Base-by-base conservation (phyloP, 2,113 vertebrate genomes). In the Onychorhynchus coronatus region DNA sequence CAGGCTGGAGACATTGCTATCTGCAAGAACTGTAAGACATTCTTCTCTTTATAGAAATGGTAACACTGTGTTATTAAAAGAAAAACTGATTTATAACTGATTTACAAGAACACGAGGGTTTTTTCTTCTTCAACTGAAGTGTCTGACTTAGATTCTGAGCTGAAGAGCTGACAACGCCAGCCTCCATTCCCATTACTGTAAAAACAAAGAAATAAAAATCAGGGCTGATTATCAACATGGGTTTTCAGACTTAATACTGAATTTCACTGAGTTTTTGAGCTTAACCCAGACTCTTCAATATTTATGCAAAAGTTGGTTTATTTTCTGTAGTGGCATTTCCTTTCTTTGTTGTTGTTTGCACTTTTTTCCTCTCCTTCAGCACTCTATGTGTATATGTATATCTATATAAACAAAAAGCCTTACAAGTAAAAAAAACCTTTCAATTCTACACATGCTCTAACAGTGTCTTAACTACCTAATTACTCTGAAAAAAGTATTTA, bases 391-490 rank as follows among this genome's bases (percentile, higher is more conserved):
- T 42, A 1, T 13, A 2, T 14, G 27, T 4, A 28, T 3, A 21
- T 7, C 9, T 8, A 14, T 11, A n/a, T 3, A 15, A 5, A 14
- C 11, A 46, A 5, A 56, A 2, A 91, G 19, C 21, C 37, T 71
- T 73, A n/a, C 3, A 73, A 56, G 11, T 22, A 31, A 77, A 93
- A 80, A 80, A 88, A 85, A 1, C 9, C 4, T 68, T 85, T 30
- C 62, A 86, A 89, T 91, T 95, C 74, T 56, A 58, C 47, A 75
- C 30, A 30, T 2, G 7, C 22, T 89, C 81, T 93, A 86, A 71
- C 65, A 73, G 13, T 42, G 14, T 35, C 30, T 72, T 23, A 90
- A 96, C 56, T 65, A 72, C 41, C 67, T 67, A 78, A 94, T 95
- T 96, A 94, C 56, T 56, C 13, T 75, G 25, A 18, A 18, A 65